Conservation (phyloP, 2,888 invertebrate species). For the Itoplectis maculator region DNA sequence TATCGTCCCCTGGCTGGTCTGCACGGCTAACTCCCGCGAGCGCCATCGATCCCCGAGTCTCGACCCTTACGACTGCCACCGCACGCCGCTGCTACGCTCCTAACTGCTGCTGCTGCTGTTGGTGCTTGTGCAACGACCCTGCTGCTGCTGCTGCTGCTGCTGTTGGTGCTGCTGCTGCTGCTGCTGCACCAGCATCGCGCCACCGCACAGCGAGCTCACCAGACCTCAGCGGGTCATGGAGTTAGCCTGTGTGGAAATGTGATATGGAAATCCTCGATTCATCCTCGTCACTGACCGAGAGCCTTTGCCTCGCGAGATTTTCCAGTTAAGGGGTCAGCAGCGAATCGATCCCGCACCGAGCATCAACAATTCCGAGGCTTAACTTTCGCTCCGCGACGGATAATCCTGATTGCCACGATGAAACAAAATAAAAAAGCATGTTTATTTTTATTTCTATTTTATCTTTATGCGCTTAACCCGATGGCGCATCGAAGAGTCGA, state of each 20-base stretch:
- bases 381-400: neutral
- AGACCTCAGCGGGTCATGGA: conserved; percentile 59
- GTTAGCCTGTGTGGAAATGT: conserved; percentile 27
- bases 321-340: neutral
- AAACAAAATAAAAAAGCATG: neutral
- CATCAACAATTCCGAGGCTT: conserved; percentile 5
- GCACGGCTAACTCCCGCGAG: conserved; percentile 63
- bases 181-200: conserved; percentile 52
- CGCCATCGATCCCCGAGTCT: conserved; percentile 65
- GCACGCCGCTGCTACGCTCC: conserved; percentile 55
- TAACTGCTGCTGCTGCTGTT: conserved; percentile 41
- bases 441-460: neutral
- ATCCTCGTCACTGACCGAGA: conserved; percentile 14
- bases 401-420: neutral
- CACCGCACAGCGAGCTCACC: conserved; percentile 48
- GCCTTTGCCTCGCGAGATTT: conserved; percentile 5
- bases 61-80: conserved; percentile 61
- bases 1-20: conserved; percentile 53
- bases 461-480: neutral
- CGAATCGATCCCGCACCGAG: neutral
- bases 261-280: conserved; percentile 30
- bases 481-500: neutral
- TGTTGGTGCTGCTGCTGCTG: conserved; percentile 44
- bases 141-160: conserved; percentile 9
- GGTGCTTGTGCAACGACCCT: conserved; percentile 26